phyloP scores from a whole-genome alignment of 1,140 invertebrate genomes.

The Danaus plexippus region DNA sequence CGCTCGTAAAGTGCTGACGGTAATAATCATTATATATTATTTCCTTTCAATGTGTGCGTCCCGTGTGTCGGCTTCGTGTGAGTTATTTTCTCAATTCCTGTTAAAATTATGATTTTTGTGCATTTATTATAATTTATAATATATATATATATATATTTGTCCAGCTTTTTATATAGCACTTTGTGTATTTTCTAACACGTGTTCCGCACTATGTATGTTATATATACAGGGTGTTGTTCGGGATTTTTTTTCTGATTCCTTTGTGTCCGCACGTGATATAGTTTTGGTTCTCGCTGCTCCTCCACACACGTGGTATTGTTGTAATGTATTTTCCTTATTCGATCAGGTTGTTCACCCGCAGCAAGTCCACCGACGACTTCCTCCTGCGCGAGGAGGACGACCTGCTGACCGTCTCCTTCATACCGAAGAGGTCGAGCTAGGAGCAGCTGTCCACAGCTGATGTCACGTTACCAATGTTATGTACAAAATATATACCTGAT shows the following conservation, averaged over 20 bases:
- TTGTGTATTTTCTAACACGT: too few relatives aligned
- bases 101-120: too few relatives aligned
- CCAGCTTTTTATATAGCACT: background rate
- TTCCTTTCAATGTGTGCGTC: conserved; percentile 11
- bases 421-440: conserved; percentile 42
- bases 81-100: conserved; percentile 4
- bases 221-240: too few relatives aligned
- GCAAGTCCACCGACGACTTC: conserved; percentile 46
- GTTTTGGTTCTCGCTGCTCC: background rate
- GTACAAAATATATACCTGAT: too few relatives aligned
- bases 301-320: background rate
- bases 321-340: conserved; percentile 7
- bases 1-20: conserved; percentile 43
- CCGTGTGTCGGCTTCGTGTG: background rate
- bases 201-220: too few relatives aligned
- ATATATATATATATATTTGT: background rate
- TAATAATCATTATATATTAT: conserved; percentile 26
- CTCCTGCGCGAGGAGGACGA: conserved; percentile 64
- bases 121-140: background rate
- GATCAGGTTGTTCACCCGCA: conserved; percentile 55
- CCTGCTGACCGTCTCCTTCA: conserved; percentile 60
- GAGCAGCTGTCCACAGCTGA: conserved; percentile 8
- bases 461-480: too few relatives aligned
- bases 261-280: background rate
- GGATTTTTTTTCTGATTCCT: background rate